Evolutionary conservation across 2,888 invertebrate species (phyloP).

Genomic region (Pristionchus exspectatus): DNA sequence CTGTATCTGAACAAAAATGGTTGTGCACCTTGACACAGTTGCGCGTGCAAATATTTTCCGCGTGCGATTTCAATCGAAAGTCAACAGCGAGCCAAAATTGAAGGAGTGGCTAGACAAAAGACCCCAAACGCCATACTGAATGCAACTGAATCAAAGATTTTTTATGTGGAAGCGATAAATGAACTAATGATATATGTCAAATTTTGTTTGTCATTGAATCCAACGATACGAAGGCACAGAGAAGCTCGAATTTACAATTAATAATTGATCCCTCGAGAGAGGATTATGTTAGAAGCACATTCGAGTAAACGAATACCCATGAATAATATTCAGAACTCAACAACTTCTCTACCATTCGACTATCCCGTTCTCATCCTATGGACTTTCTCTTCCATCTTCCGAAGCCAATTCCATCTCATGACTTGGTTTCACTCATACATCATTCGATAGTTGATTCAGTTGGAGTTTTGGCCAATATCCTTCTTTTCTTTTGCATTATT

Average conservation of each 20-base stretch:
- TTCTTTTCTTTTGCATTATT: neutral
- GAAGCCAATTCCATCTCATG: neutral
- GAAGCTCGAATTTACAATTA: neutral
- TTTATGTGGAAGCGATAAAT: neutral
- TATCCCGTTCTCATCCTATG: neutral
- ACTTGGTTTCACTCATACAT: neutral
- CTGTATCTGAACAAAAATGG: neutral
- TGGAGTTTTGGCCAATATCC: neutral
- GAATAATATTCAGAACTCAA: neutral
- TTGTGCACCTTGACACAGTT: no score
- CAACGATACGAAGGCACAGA: neutral
- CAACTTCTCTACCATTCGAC: neutral
- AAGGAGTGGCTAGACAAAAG: neutral
- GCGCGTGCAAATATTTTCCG: neutral
- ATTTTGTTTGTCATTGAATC: neutral
- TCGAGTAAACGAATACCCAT: neutral
- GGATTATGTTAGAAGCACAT: neutral
- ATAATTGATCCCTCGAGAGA: neutral
- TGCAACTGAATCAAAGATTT: no score
- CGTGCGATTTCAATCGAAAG: neutral
- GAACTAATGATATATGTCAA: neutral
- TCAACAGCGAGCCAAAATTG: neutral
- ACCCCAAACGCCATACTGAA: neutral
- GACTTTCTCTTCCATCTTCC: neutral
- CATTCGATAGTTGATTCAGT: conserved; percentile 2